Conservation (phyloP, 2,797 vertebrate genomes). For the Nyctalus aviator region DNA sequence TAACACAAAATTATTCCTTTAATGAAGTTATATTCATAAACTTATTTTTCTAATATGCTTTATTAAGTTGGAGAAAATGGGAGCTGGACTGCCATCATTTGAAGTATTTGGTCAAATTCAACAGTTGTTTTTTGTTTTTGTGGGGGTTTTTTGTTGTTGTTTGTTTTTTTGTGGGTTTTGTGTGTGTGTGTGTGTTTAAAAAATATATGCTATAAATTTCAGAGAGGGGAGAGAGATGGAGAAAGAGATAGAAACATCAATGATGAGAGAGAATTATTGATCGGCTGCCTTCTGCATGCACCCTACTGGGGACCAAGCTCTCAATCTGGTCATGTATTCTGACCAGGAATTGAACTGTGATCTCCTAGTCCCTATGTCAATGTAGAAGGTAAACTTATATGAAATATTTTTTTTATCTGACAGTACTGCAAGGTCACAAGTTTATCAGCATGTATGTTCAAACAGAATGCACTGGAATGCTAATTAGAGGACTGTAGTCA, state of each 20-base stretch:
- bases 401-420: neutral
- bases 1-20: neutral
- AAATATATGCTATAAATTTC: no score
- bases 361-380: no score
- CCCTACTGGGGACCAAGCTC: no score
- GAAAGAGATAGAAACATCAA: no score
- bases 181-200: no score
- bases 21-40: neutral
- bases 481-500: neutral
- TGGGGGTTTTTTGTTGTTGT: neutral
- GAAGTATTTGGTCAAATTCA: slow-evolving; percentile 20
- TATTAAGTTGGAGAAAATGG: neutral
- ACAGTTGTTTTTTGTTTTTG: neutral
- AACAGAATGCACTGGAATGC: neutral
- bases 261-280: no score
- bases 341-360: no score
- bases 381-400: neutral
- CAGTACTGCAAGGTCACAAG: neutral
- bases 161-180: neutral
- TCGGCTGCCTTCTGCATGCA: no score
- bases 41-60: neutral
- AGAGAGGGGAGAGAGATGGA: no score
- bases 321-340: no score
- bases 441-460: neutral
- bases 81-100: neutral